Percentiles rank a stretch among this genome's conserved stretches.
Evolutionary conservation across 2,888 invertebrate genomes (phyloP).

Genomic region (Sylvicola cinctus): DNA sequence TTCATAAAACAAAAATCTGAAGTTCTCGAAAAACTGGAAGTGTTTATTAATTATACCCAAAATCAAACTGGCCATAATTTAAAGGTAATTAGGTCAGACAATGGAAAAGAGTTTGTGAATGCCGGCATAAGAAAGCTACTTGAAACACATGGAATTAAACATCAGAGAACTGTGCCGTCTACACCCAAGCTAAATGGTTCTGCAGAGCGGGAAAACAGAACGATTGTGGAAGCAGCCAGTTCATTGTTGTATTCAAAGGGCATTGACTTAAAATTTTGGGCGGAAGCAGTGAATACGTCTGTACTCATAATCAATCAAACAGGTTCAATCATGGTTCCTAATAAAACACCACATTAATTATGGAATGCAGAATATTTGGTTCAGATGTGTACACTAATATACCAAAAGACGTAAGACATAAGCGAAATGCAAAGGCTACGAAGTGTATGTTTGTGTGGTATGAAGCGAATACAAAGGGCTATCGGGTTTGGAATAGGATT

Average conservation of each 20-base stretch:
- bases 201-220: slow-evolving; percentile 16
- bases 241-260: slow-evolving; percentile 8
- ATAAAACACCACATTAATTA: slow-evolving; percentile 17
- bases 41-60: slow-evolving; percentile 10
- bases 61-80: slow-evolving; percentile 8
- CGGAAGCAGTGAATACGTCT: slow-evolving; percentile 11
- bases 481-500: slow-evolving; percentile 9
- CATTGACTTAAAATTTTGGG: slow-evolving; percentile 10
- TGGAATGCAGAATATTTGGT: slow-evolving; percentile 20
- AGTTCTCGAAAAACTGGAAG: slow-evolving; percentile 7
- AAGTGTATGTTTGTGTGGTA: slow-evolving; percentile 16
- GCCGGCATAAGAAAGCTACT: slow-evolving; percentile 10
- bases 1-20: slow-evolving; percentile 8
- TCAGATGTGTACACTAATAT: slow-evolving; percentile 15
- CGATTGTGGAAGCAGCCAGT: slow-evolving; percentile 15
- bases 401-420: slow-evolving; percentile 15
- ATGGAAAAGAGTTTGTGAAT: slow-evolving; percentile 13
- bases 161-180: slow-evolving; percentile 12
- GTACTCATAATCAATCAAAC: slow-evolving; percentile 10
- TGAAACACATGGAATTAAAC: slow-evolving; percentile 10
- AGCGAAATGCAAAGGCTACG: slow-evolving; percentile 15
- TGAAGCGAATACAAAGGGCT: slow-evolving; percentile 13
- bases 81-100: slow-evolving; percentile 11
- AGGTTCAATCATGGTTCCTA: slow-evolving; percentile 2
- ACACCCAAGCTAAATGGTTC: slow-evolving; percentile 19